Evolutionary conservation across 1,140 invertebrate species (phyloP).

Genomic region (Sarcophaga peregrina): DNA sequence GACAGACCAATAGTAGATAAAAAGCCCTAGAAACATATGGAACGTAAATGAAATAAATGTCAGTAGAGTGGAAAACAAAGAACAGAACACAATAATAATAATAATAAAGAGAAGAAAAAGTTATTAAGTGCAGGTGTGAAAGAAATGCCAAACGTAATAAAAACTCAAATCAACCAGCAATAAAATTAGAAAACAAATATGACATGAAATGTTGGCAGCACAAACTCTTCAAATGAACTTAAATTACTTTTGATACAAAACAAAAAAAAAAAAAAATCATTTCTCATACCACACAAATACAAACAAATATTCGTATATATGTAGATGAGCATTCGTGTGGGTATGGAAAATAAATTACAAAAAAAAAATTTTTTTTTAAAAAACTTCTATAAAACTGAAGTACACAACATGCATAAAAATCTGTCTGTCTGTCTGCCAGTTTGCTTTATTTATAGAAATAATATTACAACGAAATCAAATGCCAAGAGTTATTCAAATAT

Average conservation of each 20-base stretch:
- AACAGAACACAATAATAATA: background rate
- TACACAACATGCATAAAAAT: too few relatives aligned
- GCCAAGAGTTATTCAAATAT: too few relatives aligned
- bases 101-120: background rate
- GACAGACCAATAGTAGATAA: background rate
- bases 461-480: too few relatives aligned
- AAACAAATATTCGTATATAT: too few relatives aligned
- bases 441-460: too few relatives aligned
- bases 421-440: too few relatives aligned
- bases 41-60: background rate
- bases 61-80: background rate
- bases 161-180: conserved; percentile 35
- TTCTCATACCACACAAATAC: too few relatives aligned
- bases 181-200: conserved; percentile 40
- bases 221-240: background rate
- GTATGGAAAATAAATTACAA: too few relatives aligned
- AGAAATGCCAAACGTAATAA: conserved; percentile 42
- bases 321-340: too few relatives aligned
- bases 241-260: conserved; percentile 12
- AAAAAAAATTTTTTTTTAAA: too few relatives aligned
- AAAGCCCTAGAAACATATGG: background rate
- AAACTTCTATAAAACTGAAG: too few relatives aligned
- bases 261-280: too few relatives aligned
- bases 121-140: conserved; percentile 39
- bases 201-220: conserved; percentile 39